A percentile compares a stretch with the other conserved stretches of the same genome.
phyloP scores from a whole-genome alignment of 2,797 vertebrate genomes.

The Dryobates pubescens region DNA sequence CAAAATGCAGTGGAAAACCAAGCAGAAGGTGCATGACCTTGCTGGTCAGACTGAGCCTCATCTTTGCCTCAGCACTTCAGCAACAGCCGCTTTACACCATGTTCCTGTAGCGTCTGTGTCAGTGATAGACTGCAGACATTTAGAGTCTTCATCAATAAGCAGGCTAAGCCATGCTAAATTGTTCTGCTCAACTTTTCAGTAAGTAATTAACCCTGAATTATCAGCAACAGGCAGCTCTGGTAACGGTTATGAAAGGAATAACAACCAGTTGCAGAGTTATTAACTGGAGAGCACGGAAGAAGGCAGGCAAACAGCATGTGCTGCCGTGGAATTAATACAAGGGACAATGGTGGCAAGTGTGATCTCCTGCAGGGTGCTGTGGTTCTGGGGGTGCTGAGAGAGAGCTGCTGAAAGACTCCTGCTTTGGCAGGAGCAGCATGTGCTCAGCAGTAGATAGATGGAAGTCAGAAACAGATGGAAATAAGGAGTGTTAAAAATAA shows the following conservation, averaged over 20 bases:
- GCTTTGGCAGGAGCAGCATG: conserved; percentile 42
- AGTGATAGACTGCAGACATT: conserved; percentile 3
- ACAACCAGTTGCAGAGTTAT: conserved; percentile 5
- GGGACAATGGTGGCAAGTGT: neutral
- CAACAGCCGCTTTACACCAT: neutral
- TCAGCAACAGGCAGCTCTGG: neutral
- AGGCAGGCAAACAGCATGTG: neutral
- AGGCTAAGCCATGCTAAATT: conserved; percentile 4
- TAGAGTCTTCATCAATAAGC: conserved; percentile 22
- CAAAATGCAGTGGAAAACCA: neutral
- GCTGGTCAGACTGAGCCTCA: neutral
- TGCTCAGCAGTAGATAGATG: conserved; percentile 29
- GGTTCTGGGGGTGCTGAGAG: neutral
- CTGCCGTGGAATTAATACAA: conserved; percentile 26
- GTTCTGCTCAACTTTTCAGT: conserved; percentile 32
- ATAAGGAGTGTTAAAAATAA: conserved; percentile 46
- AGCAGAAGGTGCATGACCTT: neutral
- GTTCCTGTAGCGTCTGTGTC: neutral
- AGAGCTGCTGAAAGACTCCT: conserved; percentile 10
- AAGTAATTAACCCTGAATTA: conserved; percentile 48
- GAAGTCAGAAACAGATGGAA: conserved; percentile 29
- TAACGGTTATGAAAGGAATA: conserved; percentile 25
- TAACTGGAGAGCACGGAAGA: neutral
- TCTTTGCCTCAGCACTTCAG: neutral
- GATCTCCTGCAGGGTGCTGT: neutral